Evolutionary conservation across 2,113 vertebrate genomes (phyloP), one percentile per base, ranked within the genome.

Genomic region (Pituophis catenifer): DNA sequence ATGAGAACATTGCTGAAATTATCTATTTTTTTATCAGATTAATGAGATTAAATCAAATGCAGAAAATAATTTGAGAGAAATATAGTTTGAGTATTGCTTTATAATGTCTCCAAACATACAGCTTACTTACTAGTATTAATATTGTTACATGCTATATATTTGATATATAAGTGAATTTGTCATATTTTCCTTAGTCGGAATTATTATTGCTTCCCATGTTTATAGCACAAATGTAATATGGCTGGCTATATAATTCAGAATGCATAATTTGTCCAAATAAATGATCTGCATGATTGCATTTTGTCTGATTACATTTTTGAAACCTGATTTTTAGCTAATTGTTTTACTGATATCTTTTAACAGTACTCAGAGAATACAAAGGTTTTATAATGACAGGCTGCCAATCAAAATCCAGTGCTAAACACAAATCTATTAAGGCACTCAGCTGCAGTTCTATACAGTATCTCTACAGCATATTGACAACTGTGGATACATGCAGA

Each of bases 391-490:
- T 90, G 57, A 92, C 88, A 91, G 75, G 85, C 54, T 96, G 93
- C 52, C 93, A 86, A 93, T 93, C 2, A 54, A 58, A 95, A 94
- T 93, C 92, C 75, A 87, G 24, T 93, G 8, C 52, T 94, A 92
- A 94, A 92, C 94, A 94, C 90, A 93, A 93, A 89, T 86, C 17
- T 93, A 24, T 44, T 55, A 38, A 89, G 10, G 29, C 75, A 86
- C 81, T 85, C 93, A 10, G 93, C 8, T 5, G 57, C 23, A 50
- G 90, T 93, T 21, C 57, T 93, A 92, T 89, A 92, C 29, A 55
- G 8, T 65, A 89, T 15, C 33, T 93, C 90, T 81, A 81, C 33
- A 81, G 17, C 95, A 95, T 91, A 93, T 93, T 86, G 13, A 90
- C 88, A 33, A 92, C 55, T 92, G 95, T 90, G 70, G 89, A 44